Conservation (phyloP, 92 coral and sea anemone genomes). For the Metridium senile region DNA sequence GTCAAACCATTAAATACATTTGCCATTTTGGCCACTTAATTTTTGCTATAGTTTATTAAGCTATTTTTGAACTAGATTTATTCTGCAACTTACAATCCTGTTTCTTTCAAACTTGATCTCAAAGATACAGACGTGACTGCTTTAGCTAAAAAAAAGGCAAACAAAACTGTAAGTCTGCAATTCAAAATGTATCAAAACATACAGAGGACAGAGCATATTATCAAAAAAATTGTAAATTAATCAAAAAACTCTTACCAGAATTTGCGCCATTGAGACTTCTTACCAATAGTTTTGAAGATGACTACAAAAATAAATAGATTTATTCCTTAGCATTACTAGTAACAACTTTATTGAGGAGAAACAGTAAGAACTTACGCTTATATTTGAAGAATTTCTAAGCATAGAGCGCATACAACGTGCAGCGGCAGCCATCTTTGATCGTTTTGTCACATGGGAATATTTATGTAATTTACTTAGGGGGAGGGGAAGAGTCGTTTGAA, state of each 20-base stretch:
- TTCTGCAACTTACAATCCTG: constrained; percentile 55
- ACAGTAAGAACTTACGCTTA: constrained; percentile 45
- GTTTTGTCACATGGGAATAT: constrained; percentile 30
- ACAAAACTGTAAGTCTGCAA: background rate
- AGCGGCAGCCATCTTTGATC: constrained; percentile 86
- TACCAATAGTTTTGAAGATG: constrained; percentile 8
- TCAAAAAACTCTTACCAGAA: background rate
- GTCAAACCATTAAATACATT: too few species aligned
- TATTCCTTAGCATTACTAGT: background rate
- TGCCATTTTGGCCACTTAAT: too few species aligned
- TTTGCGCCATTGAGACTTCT: constrained; percentile 4
- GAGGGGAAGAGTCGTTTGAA: background rate
- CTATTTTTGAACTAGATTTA: too few species aligned
- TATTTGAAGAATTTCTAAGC: constrained; percentile 57
- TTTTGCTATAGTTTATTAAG: too few species aligned
- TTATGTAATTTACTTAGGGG: constrained; percentile 7
- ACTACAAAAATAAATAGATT: background rate
- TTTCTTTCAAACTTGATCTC: constrained; percentile 39
- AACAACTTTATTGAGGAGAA: background rate
- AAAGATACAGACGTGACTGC: constrained; percentile 23
- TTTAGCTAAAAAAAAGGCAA: constrained; percentile 6
- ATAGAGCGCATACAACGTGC: constrained; percentile 82
- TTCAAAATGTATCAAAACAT: background rate
- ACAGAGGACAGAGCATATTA: background rate
- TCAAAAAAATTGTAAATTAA: too few species aligned